These are phyloP conservation scores for Sparidentex hasta DNA, from an alignment of 2,797 vertebrate species.

Conservation along the genomic window DNA sequence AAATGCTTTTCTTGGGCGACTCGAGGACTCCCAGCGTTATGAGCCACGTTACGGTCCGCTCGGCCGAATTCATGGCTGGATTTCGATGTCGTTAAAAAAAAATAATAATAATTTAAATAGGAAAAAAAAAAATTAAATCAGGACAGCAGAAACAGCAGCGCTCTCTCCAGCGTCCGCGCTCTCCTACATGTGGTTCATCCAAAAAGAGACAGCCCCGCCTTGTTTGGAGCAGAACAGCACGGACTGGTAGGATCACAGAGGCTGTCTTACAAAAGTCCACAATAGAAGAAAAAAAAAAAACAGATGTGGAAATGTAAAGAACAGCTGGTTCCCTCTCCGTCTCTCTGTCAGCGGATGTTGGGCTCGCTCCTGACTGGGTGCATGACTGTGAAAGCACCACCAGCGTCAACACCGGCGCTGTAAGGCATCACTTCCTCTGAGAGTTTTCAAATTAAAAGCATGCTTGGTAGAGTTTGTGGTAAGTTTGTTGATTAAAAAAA, in stretches of 20 bases:
- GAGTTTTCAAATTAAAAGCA: conserved; percentile 47
- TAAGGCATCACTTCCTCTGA: neutral
- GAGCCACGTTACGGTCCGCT: conserved; percentile 98
- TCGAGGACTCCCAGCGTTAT: conserved; percentile 96
- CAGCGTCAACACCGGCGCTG: neutral
- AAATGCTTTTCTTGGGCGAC: conserved; percentile 95
- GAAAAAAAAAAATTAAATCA: neutral
- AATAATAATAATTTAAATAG: too few species aligned
- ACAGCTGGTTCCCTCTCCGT: neutral
- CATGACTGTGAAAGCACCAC: conserved; percentile 47
- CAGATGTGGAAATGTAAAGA: conserved; percentile 30
- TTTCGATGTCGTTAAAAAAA: too few species aligned
- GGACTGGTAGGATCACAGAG: neutral
- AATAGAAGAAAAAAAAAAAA: neutral
- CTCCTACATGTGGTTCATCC: conserved; percentile 26
- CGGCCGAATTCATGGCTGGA: conserved; percentile 90
- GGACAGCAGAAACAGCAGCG: conserved; percentile 4
- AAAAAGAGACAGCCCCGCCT: conserved; percentile 34
- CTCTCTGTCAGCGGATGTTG: conserved; percentile 47
- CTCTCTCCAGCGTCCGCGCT: neutral
- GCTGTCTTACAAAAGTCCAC: neutral
- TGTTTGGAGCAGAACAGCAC: neutral
- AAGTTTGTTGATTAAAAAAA: neutral
- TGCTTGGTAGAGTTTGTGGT: fast-evolving
- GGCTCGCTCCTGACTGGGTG: conserved; percentile 47